Base-by-base conservation (phyloP, 53 echinoderm and acorn worm species). In the Actinopyga echinites region DNA sequence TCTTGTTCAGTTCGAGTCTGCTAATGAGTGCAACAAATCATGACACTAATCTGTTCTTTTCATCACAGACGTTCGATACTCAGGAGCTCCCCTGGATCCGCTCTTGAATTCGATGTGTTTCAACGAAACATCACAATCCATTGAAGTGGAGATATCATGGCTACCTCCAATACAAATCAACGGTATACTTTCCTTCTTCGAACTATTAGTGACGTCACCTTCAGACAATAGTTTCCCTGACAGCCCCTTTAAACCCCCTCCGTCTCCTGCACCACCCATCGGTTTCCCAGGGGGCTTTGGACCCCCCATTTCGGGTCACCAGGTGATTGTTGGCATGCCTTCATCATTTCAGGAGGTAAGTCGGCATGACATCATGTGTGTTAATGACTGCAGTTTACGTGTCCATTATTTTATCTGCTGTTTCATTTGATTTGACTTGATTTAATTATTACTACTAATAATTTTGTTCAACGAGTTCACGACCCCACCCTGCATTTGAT, bases 121-220 rank as follows among this genome's bases (percentile, higher is more conserved):
- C 42, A 88, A 88, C 63, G 57, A 78, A 35, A 56, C 79, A 5
- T 84, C 84, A 34, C 25, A 57, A 30, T 79, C 67, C 80, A 64
- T 84, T 9, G 65, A 56, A 15, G 84, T 88, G 26, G 55, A 56
- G 17, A n/a, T 88, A 10, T 88, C 89, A 5, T 88, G 89, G 89
- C 79, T 88, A 20, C 89, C 89, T 8, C 89, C 89, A 15, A 83
- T 83, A 31, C 79, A 84, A 77, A 84, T 88, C 68, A 83, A 83
- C 53, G 89, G 89, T 1, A 31, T 84, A 30, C 65, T 88, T 29
- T 56, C 56, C 55, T 65, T 84, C 31, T 88, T 84, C 57, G 29
- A 78, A 35, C 40, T 88, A 64, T 13, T 28, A 31, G 77, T 77
- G 56, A 56, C 20, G 19, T 56, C 77, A 77, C 53, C 77, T 1